Conservation (phyloP, 1,140 invertebrate genomes). For the Lethrus apterus region DNA sequence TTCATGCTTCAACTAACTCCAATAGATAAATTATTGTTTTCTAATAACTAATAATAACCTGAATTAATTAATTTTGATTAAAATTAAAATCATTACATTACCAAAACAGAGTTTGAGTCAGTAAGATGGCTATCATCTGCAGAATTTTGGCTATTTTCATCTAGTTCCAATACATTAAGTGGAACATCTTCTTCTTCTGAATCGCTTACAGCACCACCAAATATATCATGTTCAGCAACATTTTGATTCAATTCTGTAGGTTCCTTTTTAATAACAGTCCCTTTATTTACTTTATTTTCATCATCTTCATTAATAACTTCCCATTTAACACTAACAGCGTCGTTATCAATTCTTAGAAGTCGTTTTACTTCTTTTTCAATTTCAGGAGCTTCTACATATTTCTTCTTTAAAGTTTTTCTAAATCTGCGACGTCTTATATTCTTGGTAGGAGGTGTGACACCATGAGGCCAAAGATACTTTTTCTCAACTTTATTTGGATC, state of each 20-base stretch:
- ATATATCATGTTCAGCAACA: constrained; percentile 72
- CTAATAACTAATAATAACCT: too few relatives aligned
- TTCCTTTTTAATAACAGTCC: constrained; percentile 50
- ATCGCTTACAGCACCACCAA: constrained; percentile 80
- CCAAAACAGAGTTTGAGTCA: constrained; percentile 63
- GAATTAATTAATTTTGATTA: constrained; percentile 10
- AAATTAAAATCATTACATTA: constrained; percentile 23
- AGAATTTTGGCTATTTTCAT: constrained; percentile 70
- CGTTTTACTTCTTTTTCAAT: constrained; percentile 96
- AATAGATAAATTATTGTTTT: too few relatives aligned
- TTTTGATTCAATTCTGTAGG: constrained; percentile 42
- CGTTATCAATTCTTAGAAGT: constrained; percentile 84
- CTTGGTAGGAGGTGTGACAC: constrained; percentile 88
- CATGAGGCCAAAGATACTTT: constrained; percentile 89
- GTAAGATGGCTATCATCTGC: constrained; percentile 67
- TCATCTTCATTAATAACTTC: constrained; percentile 91
- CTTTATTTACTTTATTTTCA: constrained; percentile 56
- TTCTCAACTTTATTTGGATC: constrained; percentile 90
- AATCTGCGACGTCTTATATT: constrained; percentile 91
- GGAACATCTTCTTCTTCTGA: constrained; percentile 69
- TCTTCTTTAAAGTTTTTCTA: constrained; percentile 92
- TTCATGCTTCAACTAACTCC: too few relatives aligned
- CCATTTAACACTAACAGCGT: constrained; percentile 82
- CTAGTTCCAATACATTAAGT: constrained; percentile 66
- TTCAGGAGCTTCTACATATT: constrained; percentile 94